Evolutionary conservation across 2,797 vertebrate genomes (phyloP).

Genomic region (Ispidina picta): DNA sequence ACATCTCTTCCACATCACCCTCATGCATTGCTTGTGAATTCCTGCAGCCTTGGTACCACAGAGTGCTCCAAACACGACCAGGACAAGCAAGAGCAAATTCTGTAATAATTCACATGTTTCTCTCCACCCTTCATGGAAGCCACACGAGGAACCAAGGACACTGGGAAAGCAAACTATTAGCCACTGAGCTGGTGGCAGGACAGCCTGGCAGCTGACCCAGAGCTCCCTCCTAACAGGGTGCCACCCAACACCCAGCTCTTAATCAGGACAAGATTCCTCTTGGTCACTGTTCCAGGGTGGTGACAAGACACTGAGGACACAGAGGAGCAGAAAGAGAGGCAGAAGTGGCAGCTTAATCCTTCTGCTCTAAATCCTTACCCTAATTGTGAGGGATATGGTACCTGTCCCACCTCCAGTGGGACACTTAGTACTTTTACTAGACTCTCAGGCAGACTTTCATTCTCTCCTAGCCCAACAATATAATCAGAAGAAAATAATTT

Average conservation of each 20-base stretch:
- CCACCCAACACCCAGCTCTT: neutral
- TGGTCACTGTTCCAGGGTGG: neutral
- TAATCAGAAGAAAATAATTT: neutral
- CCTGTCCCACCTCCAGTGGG: neutral
- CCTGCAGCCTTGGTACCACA: neutral
- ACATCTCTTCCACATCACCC: no score
- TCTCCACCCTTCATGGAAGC: constrained; percentile 49
- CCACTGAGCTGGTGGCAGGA: neutral
- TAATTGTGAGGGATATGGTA: neutral
- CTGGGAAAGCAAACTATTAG: neutral
- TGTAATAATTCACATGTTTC: constrained; percentile 10
- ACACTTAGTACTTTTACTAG: neutral
- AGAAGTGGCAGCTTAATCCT: neutral
- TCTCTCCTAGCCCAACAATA: neutral
- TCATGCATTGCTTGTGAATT: no score
- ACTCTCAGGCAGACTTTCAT: neutral
- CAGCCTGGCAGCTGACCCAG: neutral
- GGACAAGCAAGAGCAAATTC: neutral
- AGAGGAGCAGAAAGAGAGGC: neutral
- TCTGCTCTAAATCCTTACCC: neutral
- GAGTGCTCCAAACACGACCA: neutral
- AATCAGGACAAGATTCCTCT: neutral
- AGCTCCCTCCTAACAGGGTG: neutral
- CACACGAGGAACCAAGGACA: constrained; percentile 46
- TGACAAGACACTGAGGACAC: neutral